Conservation (phyloP, 1,140 invertebrate genomes). For the Artemia franciscana region DNA sequence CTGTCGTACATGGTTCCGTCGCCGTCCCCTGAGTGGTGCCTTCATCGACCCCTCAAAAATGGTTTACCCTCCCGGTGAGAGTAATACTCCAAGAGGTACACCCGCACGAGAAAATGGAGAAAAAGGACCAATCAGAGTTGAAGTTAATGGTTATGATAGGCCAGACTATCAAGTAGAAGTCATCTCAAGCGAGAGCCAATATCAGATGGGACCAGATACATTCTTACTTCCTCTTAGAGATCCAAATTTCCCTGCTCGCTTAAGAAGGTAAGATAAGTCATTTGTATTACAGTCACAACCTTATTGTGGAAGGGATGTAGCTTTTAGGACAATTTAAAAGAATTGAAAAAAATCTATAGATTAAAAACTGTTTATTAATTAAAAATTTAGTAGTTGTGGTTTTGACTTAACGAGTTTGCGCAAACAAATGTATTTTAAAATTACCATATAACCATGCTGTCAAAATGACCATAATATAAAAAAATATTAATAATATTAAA, state of each 20-base stretch:
- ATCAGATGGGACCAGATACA: constrained; percentile 85
- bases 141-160: constrained; percentile 1
- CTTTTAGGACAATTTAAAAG: too few species aligned
- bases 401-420: too few species aligned
- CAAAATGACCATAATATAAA: too few species aligned
- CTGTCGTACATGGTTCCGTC: constrained; percentile 57
- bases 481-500: too few species aligned
- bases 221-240: constrained; percentile 76
- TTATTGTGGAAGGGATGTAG: too few species aligned
- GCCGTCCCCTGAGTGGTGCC: constrained; percentile 48
- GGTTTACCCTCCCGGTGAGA: constrained; percentile 69
- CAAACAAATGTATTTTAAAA: too few species aligned
- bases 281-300: background rate
- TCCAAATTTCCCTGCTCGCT: constrained; percentile 66
- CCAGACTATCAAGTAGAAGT: constrained; percentile 1
- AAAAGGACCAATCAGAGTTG: background rate
- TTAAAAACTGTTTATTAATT: too few species aligned
- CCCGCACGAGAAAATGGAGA: constrained; percentile 1
- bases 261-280: constrained; percentile 72
- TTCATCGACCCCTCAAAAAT: constrained; percentile 74
- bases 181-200: constrained; percentile 36
- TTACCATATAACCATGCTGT: too few species aligned
- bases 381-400: too few species aligned
- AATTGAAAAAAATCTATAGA: too few species aligned
- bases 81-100: constrained; percentile 22